Conservation (phyloP, 2,113 vertebrate species). For the Menura novaehollandiae region DNA sequence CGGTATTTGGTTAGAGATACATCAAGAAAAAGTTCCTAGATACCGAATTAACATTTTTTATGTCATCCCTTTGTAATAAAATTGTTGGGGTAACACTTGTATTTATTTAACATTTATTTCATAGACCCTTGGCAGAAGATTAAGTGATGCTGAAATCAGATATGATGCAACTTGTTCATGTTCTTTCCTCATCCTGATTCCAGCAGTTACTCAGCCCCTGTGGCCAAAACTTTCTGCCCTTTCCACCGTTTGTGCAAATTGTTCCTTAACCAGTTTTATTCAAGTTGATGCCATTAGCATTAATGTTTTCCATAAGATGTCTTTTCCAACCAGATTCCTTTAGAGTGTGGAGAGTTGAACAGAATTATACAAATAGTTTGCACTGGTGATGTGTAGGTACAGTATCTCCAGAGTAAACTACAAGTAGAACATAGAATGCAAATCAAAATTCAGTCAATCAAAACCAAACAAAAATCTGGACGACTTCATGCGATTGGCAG, state of each 20-base stretch:
- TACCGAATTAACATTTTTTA: neutral
- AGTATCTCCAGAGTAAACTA: neutral
- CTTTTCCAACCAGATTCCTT: neutral
- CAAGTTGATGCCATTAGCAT: neutral
- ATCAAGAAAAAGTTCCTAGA: neutral
- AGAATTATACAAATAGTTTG: neutral
- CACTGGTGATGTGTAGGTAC: neutral
- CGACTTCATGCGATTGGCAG: accelerated
- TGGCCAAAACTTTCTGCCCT: neutral
- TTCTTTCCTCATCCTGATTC: neutral
- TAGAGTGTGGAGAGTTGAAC: neutral
- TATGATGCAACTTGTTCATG: neutral
- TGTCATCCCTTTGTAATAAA: neutral
- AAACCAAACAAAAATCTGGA: neutral
- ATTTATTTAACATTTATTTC: neutral
- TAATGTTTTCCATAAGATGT: accelerated
- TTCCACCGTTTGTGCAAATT: neutral
- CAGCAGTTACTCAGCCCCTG: neutral
- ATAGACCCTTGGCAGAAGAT: neutral
- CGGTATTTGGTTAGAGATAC: neutral
- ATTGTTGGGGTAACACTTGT: neutral
- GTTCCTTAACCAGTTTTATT: neutral
- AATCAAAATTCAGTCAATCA: neutral
- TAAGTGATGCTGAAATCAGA: neutral
- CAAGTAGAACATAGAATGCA: accelerated